Evolutionary conservation across 2,113 vertebrate species (phyloP).

Genomic region (Trematomus loennbergii): DNA sequence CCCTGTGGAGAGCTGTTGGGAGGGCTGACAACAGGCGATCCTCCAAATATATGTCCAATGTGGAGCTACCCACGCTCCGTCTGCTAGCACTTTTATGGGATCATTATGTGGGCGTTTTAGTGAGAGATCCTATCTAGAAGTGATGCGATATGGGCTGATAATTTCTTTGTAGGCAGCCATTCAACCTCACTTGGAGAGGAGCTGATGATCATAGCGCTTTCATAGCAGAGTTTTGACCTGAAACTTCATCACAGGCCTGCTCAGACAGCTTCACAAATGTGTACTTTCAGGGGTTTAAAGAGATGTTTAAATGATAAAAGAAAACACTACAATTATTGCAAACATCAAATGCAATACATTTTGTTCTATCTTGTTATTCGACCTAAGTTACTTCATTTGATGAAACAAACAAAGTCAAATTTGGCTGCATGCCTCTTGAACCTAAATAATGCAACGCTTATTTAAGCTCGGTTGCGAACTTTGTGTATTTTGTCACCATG

Average conservation of each 20-base stretch:
- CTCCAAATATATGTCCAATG: conserved; percentile 72
- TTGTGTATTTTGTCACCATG: background rate
- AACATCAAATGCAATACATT: background rate
- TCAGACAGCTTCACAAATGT: conserved; percentile 13
- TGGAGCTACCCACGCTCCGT: conserved; percentile 78
- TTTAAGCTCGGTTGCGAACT: background rate
- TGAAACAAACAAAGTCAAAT: background rate
- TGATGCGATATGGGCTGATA: conserved; percentile 67
- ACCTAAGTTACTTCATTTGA: background rate
- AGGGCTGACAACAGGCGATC: conserved; percentile 58
- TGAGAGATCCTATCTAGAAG: conserved; percentile 70
- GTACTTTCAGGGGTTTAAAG: conserved; percentile 2
- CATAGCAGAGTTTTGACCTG: conserved; percentile 25
- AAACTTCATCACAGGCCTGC: conserved; percentile 11
- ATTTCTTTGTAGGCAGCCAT: conserved; percentile 61
- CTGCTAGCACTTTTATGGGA: conserved; percentile 80
- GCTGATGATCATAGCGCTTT: conserved; percentile 32
- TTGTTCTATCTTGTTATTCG: background rate
- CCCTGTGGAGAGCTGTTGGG: conserved; percentile 55
- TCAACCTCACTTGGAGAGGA: conserved; percentile 43
- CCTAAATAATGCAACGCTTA: background rate
- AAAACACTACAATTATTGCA: background rate
- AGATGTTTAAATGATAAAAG: background rate
- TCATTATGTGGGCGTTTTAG: conserved; percentile 72
- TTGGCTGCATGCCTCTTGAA: background rate